Evolutionary conservation across 2,113 vertebrate species (phyloP).

Genomic region (Abramis brama): DNA sequence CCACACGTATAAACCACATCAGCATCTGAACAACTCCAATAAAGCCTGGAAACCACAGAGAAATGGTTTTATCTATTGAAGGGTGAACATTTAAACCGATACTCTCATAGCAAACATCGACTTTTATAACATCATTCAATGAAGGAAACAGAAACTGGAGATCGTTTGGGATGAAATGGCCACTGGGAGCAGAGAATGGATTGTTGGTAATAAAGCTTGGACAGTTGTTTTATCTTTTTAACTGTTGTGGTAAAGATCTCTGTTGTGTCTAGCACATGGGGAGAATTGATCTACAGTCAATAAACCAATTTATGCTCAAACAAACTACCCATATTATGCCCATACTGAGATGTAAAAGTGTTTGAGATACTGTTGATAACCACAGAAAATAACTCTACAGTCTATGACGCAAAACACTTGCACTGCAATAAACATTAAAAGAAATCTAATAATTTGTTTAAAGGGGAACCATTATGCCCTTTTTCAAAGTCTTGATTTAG

Average conservation of each 20-base stretch:
- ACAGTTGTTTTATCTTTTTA: not conserved
- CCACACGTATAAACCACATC: too few species aligned
- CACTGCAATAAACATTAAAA: not conserved
- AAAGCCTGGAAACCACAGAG: not conserved
- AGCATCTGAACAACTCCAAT: not conserved
- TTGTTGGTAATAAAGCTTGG: not conserved
- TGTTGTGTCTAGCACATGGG: not conserved
- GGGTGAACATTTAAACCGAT: not conserved
- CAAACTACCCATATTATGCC: not conserved
- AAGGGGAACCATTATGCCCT: too few species aligned
- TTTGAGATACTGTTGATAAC: not conserved
- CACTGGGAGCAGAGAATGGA: not conserved
- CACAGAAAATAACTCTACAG: not conserved
- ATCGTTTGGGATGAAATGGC: too few species aligned
- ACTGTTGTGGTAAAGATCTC: conserved; percentile 13
- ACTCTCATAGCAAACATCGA: not conserved
- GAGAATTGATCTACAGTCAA: not conserved
- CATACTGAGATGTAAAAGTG: not conserved
- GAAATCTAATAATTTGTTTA: too few species aligned
- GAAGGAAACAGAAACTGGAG: not conserved
- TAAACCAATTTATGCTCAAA: not conserved
- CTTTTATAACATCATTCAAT: not conserved
- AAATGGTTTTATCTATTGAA: not conserved
- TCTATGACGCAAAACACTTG: not conserved
- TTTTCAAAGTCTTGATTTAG: too few species aligned